Base-by-base conservation (phyloP, 2,113 vertebrate species). In the Vidua macroura region DNA sequence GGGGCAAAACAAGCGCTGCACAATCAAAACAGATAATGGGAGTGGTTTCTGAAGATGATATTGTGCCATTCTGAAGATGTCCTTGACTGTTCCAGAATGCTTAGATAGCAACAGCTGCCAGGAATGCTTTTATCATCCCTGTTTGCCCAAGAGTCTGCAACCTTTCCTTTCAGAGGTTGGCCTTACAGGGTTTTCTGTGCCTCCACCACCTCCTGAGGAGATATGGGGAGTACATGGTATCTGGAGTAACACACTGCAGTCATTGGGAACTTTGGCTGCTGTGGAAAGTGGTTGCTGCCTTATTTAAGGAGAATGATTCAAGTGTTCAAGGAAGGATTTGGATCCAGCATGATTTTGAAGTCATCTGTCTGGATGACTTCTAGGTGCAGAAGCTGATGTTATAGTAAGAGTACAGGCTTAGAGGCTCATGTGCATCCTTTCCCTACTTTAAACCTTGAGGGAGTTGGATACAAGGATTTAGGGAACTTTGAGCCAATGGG, bases 71-170 rank as follows among this genome's bases (percentile, higher is more conserved):
- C 76, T 96, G 88, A 96, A 96, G 88, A 95, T 31, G 94, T 96
- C 96, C 96, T 97, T 96, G 93, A 86, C 90, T 88, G 56, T 90
- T 92, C 66, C 85, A 95, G 94, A 90, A 94, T 24, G 60, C 79
- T 94, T 92, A 94, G 88, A 96, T 86, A 96, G 92, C 76, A 88
- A 52, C 44, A 83, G 64, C 88, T 0, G 60, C 79, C 93, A 93
- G 92, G 90, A 96, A 96, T 94, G 94, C 93, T 97, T 96, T 96
- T 94, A 96, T 96, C 94, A 60, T 96, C 76, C 14, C 4, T 68
- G 64, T 78, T 97, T 96, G 90, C 72, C 85, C 59, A 81, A 37
- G 72, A 94, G 79, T 39, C 85, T 95, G 90, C 92, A 96, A 88
- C 85, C 95, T 94, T 86, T 95, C 72, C 87, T 93, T 94, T 94